Evolutionary conservation across 2,797 vertebrate species (phyloP), one percentile per base, ranked within the genome.

Genomic region (Gymnocypris eckloni): DNA sequence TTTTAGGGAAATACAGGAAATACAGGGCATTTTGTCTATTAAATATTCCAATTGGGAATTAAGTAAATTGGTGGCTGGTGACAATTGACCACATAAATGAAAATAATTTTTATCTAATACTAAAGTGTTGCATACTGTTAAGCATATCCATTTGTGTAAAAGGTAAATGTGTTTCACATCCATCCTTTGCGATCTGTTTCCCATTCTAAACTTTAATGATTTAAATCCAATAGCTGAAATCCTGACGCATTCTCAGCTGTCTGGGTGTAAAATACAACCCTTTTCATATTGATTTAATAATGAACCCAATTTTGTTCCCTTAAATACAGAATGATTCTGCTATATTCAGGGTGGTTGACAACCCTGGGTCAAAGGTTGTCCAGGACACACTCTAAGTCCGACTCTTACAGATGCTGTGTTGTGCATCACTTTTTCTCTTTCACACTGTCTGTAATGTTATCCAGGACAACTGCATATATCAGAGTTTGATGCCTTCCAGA

Each of bases 381-480:
- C 20, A 59, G 83, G 25, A 85, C 48, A 12, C 20, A 70, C 79
- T 52, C 64, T n/a, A 8, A 70, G 66, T 61, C 25, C 18, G 7
- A 59, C 37, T 66, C 67, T 78, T 45, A 54, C 48, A 78, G 73
- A 84, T 84, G 73, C 61, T 78, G 76, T 79, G 76, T 79, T 59
- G 83, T 79, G 83, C 64, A 79, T 85, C 75, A 70, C 66, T 79
- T 85, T 85, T 77, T 79, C 43, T 84, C 75, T 79, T 85, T 79
- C 83, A 85, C 83, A 79, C 83, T 67, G 37, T 85, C 41, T 71
- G 54, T 85, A 85, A 85, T 79, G 83, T 61, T 79, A 85, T 85
- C 83, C 83, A 85, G 83, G 83, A 71, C 83, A 43, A 79, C 75
- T 79, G 59, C 83, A 79, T 79, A 85, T 85, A 85, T 85, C 83